Percentiles rank a stretch among this genome's conserved stretches.
Evolutionary conservation across 2,113 vertebrate species (phyloP).

Genomic region (Pungitius pungitius): DNA sequence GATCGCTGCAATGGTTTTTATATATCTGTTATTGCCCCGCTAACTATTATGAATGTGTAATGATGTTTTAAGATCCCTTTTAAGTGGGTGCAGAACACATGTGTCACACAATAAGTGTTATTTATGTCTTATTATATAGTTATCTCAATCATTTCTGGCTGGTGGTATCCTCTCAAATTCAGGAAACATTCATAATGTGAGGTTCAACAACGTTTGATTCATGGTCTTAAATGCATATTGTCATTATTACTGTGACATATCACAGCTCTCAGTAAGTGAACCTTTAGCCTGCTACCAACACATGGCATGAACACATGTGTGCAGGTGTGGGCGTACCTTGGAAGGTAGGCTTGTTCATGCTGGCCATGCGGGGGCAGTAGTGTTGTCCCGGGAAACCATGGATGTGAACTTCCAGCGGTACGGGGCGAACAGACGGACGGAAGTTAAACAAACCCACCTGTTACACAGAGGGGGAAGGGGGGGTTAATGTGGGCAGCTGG

Average conservation of each 20-base stretch:
- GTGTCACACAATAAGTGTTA: not conserved
- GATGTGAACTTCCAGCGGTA: constrained; percentile 97
- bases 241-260: not conserved
- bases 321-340: constrained; percentile 77
- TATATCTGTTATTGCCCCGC: not conserved
- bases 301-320: not conserved
- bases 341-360: constrained; percentile 98
- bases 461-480: constrained; percentile 32
- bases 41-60: not conserved
- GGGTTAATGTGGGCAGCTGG: constrained; percentile 72
- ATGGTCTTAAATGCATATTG: not conserved
- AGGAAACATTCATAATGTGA: not conserved
- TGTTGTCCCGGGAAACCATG: constrained; percentile 98
- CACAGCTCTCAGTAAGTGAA: not conserved
- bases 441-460: constrained; percentile 99
- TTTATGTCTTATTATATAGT: not conserved
- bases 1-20: constrained; percentile 83
- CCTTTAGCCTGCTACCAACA: not conserved
- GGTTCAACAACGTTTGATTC: not conserved
- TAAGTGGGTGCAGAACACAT: not conserved
- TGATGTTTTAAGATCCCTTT: not conserved
- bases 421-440: constrained; percentile 95
- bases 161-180: not conserved
- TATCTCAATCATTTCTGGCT: not conserved
- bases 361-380: constrained; percentile 98